These are phyloP conservation scores for Zophobas morio DNA, from an alignment of 1,140 invertebrate genomes.

Conservation along the genomic window DNA sequence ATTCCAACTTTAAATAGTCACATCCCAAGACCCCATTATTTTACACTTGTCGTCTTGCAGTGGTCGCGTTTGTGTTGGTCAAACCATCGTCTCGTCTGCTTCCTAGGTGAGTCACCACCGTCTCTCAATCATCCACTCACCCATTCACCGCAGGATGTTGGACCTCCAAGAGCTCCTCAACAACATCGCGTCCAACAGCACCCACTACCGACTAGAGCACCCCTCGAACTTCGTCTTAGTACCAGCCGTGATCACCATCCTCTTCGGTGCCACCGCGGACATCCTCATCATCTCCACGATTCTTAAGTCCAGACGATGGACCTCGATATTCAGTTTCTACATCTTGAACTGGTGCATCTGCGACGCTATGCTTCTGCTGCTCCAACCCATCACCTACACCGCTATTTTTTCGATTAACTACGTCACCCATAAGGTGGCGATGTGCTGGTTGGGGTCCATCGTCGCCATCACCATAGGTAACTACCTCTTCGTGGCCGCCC, in stretches of 20 bases:
- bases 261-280: conserved; percentile 47
- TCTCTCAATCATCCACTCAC: too few relatives aligned
- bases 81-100: neutral
- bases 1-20: conserved; percentile 17
- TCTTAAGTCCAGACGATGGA: conserved; percentile 31
- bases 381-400: conserved; percentile 43
- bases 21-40: neutral
- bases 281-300: conserved; percentile 48
- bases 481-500: conserved; percentile 52
- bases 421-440: conserved; percentile 23
- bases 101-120: neutral
- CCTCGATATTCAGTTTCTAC: conserved; percentile 52
- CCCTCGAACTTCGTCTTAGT: conserved; percentile 35
- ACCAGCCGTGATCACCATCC: conserved; percentile 6
- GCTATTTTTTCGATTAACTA: conserved; percentile 47
- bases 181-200: conserved; percentile 31
- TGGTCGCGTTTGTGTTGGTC: neutral
- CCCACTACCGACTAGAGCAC: conserved; percentile 44
- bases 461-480: conserved; percentile 50
- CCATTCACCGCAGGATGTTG: too few relatives aligned
- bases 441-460: conserved; percentile 47
- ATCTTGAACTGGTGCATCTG: conserved; percentile 56
- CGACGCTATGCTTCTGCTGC: conserved; percentile 48
- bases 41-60: conserved; percentile 22
- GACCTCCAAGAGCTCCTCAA: neutral